Base-by-base conservation (phyloP, 2,888 invertebrate species). In the Andrena bicolor region DNA sequence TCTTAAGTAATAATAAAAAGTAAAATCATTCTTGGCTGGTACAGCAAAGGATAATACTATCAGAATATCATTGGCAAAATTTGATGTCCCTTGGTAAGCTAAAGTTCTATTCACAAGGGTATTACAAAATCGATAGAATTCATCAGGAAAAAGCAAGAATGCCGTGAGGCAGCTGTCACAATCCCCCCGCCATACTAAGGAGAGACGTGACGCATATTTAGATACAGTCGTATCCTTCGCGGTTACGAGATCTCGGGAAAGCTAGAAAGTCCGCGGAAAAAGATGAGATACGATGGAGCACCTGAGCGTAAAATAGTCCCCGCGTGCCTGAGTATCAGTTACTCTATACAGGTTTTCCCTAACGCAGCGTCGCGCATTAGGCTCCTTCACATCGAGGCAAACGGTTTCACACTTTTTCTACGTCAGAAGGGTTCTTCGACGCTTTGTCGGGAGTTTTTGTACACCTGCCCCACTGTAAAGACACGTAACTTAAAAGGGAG, bases 241-340 rank as follows among this genome's bases (percentile, higher is more conserved):
- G 87, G 86, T 85, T 88, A 80, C 80, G 68, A 83, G 77, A 84
- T 75, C 79, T 63, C 65, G 65, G 72, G 28, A 53, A 75, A 76
- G 83, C 76, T 78, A 65, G 88, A 86, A 84, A 87, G 88, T 86
- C 85, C 89, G 80, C 86, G 88, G 90, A 91, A 91, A 91, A 92
- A 10, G 20, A 93, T 92, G 92, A 92, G 90, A 92, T 91, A 92
- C 91, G 92, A 91, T 89, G 90, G 88, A 88, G 92, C 91, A 92
- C 90, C 91, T 91, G 91, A 92, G 93, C 92, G 92, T 92, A 91
- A 93, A 93, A 92, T 93, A 93, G 92, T 91, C 89, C 90, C 79
- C 53, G 79, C 77, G 66, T 63, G 70, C 76, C 70, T 66, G 78
- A 80, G 58, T 76, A 80, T 72, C 81, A 79, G 76, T 80, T 83